These are phyloP conservation scores for Ailuropoda melanoleuca DNA, from an alignment of 2,113 vertebrate genomes.

Conservation along the genomic window DNA sequence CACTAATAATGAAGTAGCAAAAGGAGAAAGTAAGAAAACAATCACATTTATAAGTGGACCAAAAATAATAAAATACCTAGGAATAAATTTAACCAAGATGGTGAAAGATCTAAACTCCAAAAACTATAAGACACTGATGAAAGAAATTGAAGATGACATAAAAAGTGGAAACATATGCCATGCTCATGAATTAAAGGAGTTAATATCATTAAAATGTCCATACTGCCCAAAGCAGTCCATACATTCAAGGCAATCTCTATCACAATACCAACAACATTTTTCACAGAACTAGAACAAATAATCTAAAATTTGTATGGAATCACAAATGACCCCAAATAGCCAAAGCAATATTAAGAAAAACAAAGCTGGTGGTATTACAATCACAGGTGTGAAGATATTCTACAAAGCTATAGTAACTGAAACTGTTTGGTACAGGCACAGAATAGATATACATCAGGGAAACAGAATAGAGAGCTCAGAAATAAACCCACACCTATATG, in stretches of 20 bases:
- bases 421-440: not conserved
- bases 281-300: not conserved
- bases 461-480: not conserved
- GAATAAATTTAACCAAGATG: not conserved
- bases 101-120: not conserved
- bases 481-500: not conserved
- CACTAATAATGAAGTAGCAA: not conserved
- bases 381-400: not conserved
- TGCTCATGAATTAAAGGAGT: not conserved
- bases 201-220: not conserved
- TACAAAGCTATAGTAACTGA: not conserved
- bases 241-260: not conserved
- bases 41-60: not conserved
- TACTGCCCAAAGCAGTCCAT: not conserved
- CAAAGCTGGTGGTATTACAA: not conserved
- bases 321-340: not conserved
- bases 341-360: not conserved
- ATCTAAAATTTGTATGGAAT: not conserved
- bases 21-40: not conserved
- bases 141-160: not conserved
- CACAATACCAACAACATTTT: not conserved
- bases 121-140: not conserved
- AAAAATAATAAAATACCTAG: not conserved
- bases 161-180: not conserved
- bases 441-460: not conserved